Percentiles rank a stretch among this genome's conserved stretches.
Evolutionary conservation across 2,113 vertebrate genomes (phyloP).

Genomic region (Nothobranchius furzeri): DNA sequence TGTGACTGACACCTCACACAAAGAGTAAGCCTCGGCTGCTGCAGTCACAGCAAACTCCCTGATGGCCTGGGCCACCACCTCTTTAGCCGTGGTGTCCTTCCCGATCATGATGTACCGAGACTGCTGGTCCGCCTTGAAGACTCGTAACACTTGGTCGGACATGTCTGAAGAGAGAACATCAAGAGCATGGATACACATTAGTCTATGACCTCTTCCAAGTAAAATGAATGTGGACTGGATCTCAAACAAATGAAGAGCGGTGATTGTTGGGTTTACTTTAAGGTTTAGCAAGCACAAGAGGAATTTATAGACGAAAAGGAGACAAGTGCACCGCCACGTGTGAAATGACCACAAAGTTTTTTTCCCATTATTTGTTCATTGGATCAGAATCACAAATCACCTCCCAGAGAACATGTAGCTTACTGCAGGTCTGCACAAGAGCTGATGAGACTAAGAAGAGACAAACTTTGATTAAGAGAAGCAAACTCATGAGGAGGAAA

Average conservation of each 20-base stretch:
- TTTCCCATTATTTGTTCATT: slow-evolving; percentile 14
- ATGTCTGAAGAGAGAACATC: slow-evolving; percentile 80
- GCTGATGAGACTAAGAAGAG: slow-evolving; percentile 9
- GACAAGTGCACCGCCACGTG: slow-evolving; percentile 7
- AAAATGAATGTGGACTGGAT: neutral
- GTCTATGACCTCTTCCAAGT: too few species aligned
- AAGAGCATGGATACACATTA: neutral
- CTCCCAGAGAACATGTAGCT: slow-evolving; percentile 19
- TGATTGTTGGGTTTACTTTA: neutral
- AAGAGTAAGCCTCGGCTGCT: slow-evolving; percentile 89
- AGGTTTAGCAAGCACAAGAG: neutral
- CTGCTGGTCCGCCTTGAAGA: slow-evolving; percentile 98
- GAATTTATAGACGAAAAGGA: neutral
- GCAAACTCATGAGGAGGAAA: slow-evolving; percentile 7
- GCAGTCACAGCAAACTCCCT: slow-evolving; percentile 94
- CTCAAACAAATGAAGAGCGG: neutral
- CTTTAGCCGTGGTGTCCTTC: slow-evolving; percentile 96
- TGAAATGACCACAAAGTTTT: neutral
- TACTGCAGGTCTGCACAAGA: neutral
- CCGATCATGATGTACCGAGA: slow-evolving; percentile 99
- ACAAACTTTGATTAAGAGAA: slow-evolving; percentile 11
- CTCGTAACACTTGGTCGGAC: slow-evolving; percentile 93
- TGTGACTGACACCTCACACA: slow-evolving; percentile 97
- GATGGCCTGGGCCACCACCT: slow-evolving; percentile 95
- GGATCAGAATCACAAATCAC: slow-evolving; percentile 22